phyloP scores from a whole-genome alignment of 2,797 vertebrate species.

The Pseudochirops corinnae region DNA sequence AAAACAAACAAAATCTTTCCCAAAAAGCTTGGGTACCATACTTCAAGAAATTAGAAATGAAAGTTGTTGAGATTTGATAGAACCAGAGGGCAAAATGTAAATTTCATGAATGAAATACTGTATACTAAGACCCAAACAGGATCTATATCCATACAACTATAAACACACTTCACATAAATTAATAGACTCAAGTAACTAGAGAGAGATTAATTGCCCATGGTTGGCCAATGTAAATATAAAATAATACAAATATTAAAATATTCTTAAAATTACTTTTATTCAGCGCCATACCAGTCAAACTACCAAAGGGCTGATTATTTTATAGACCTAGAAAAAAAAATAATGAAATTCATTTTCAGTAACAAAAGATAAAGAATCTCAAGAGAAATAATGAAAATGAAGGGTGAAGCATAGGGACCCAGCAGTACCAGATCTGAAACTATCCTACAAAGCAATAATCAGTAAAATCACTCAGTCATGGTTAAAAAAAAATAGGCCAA shows the following conservation, averaged over 20 bases:
- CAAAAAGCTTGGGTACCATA: not conserved
- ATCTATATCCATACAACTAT: not conserved
- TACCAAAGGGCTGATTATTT: not conserved
- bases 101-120: not conserved
- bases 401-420: not conserved
- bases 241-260: too few relatives aligned
- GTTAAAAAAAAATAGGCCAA: not conserved
- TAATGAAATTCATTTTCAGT: not conserved
- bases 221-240: not conserved
- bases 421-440: not conserved
- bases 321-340: not conserved
- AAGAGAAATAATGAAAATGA: not conserved
- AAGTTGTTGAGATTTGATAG: not conserved
- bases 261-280: not conserved
- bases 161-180: not conserved
- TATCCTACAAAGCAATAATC: not conserved
- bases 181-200: not conserved
- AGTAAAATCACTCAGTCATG: not conserved
- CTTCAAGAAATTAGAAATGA: not conserved
- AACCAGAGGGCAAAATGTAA: not conserved
- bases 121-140: not conserved
- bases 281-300: not conserved
- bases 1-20: not conserved
- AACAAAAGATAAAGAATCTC: not conserved
- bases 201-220: not conserved